Conservation (phyloP, 2,888 invertebrate species). For the Scotopteryx bipunctaria region DNA sequence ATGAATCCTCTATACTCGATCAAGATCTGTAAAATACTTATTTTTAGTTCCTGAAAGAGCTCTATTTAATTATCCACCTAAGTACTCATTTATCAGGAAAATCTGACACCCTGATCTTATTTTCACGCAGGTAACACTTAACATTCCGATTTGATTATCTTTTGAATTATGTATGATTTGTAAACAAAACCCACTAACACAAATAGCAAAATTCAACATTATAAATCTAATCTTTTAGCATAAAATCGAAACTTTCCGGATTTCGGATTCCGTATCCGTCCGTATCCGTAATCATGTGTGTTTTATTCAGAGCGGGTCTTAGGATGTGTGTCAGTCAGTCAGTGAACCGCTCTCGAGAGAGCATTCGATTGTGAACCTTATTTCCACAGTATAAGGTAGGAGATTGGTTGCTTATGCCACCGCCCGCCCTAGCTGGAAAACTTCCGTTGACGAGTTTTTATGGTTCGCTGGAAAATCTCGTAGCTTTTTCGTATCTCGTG, state of each 20-base stretch:
- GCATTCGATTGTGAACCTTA: conserved; percentile 20
- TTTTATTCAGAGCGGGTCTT: conserved; percentile 58
- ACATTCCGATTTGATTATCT: too few relatives aligned
- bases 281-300: conserved; percentile 34
- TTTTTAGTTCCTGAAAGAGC: too few relatives aligned
- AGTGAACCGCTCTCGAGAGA: conserved; percentile 31
- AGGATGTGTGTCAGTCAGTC: conserved; percentile 39
- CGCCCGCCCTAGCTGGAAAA: conserved; percentile 36
- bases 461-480: conserved; percentile 24
- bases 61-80: too few relatives aligned
- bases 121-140: too few relatives aligned
- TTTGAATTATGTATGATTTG: too few relatives aligned
- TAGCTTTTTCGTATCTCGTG: conserved; percentile 8
- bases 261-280: conserved; percentile 33
- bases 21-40: too few relatives aligned
- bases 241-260: conserved; percentile 25
- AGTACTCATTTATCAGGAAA: too few relatives aligned
- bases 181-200: conserved; percentile 28
- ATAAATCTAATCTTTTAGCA: conserved; percentile 31
- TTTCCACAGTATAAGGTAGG: conserved; percentile 3
- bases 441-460: conserved; percentile 36
- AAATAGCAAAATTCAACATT: conserved; percentile 26
- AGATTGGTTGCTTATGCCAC: conserved; percentile 27
- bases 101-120: too few relatives aligned
- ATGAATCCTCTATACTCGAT: too few relatives aligned